A percentile compares a stretch with the other conserved stretches of the same genome.
Evolutionary conservation across 2,113 vertebrate genomes (phyloP).

Genomic region (Passer domesticus): DNA sequence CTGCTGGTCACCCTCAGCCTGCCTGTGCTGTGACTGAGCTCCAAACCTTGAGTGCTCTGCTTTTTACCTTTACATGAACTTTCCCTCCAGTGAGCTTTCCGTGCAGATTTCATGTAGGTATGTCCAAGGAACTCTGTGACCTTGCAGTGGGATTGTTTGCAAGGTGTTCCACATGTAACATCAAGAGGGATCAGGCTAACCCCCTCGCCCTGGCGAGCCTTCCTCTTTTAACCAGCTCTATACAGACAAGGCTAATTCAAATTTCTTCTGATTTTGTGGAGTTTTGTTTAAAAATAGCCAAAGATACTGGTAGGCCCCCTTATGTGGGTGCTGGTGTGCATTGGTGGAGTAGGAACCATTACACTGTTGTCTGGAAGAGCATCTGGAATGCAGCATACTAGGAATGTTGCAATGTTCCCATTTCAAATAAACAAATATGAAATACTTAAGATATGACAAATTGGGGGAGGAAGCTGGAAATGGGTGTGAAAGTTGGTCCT

Average conservation of each 20-base stretch:
- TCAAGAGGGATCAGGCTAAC: background rate
- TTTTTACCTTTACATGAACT: background rate
- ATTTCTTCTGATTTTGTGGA: background rate
- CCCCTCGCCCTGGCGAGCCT: background rate
- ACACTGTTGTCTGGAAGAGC: background rate
- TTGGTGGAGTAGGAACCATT: background rate
- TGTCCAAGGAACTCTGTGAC: background rate
- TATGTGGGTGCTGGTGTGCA: background rate
- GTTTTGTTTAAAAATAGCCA: background rate
- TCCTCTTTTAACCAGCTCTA: background rate
- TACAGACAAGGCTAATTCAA: background rate
- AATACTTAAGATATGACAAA: constrained; percentile 30
- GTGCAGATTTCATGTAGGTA: background rate
- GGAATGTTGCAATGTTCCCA: background rate
- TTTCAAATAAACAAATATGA: background rate
- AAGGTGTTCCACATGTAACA: background rate
- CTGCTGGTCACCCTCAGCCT: background rate
- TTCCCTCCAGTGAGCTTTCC: background rate
- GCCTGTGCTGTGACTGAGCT: background rate
- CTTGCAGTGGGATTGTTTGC: background rate
- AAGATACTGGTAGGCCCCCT: background rate
- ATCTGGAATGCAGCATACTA: background rate
- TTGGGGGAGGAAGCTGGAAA: background rate
- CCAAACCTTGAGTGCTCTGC: background rate
- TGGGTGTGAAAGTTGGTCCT: background rate